Base-by-base conservation (phyloP, 2,888 invertebrate species). In the Taphrorychus bicolor region DNA sequence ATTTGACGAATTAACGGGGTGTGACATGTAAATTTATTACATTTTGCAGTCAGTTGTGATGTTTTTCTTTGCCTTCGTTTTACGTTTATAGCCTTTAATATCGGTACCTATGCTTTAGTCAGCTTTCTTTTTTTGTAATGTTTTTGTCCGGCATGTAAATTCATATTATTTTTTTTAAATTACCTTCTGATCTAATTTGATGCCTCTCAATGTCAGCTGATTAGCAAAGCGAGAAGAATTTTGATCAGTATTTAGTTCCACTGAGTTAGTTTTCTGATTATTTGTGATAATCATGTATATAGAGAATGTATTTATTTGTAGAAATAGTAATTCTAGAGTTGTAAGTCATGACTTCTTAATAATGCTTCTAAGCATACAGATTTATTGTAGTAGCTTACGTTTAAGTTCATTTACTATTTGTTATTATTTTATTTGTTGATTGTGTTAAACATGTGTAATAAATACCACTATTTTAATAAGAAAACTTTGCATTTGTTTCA, bases 391-490 rank as follows among this genome's bases (percentile, higher is more conserved):
- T 45, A 45, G 45, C 45, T 45, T 45, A 45, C 16, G 14, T 2
- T 14, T 45, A 17, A 66, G 54, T 62, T 52, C 66, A 66, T 80
- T 79, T 79, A 80, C 77, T 79, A 79, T 80, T 51, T 82, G 82
- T 82, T 82, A 81, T 78, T 81, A 81, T 78, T 81, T 80, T 81
- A 80, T 82, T 68, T 82, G 82, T 82, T 82, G 81, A 81, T 81
- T 82, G 81, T 81, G 76, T 80, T 81, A 77, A 79, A 78, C 80
- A 79, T 79, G 80, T 82, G 82, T 79, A 76, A 82, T 81, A 81
- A 78, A 81, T 79, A 80, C 80, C 81, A 79, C 75, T 81, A 81
- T 81, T 82, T 81, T 81, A 81, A 81, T 79, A 78, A 61, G 74
- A 73, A 74, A 74, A 73, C 45, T 45, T 45, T n/a, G 14, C 5